These are phyloP conservation scores for Scaptomyza polygonia DNA, from an alignment of 2,888 invertebrate species.

Conservation along the genomic window DNA sequence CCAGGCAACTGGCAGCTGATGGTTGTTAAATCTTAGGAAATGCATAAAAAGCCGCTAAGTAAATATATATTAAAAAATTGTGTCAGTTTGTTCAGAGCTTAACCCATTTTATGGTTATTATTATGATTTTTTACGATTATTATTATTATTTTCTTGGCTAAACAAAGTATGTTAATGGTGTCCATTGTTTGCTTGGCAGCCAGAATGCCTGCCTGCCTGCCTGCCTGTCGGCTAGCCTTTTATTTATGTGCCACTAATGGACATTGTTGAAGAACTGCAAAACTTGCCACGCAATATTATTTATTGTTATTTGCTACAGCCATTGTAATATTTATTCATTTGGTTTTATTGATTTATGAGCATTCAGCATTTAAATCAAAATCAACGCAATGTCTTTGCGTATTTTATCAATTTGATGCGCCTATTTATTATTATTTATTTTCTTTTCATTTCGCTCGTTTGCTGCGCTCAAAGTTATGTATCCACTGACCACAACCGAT, in stretches of 20 bases:
- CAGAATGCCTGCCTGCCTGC: constrained; percentile 13
- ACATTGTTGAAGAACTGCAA: constrained; percentile 56
- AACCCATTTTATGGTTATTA: constrained; percentile 67
- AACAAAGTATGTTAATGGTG: constrained; percentile 72
- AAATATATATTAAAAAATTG: constrained; percentile 73
- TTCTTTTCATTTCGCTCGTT: constrained; percentile 44
- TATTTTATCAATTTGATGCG: constrained; percentile 77
- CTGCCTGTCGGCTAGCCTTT: constrained; percentile 34
- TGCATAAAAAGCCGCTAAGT: constrained; percentile 69
- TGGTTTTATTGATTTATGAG: constrained; percentile 71
- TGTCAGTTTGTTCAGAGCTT: constrained; percentile 55
- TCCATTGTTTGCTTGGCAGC: constrained; percentile 26
- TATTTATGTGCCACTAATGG: constrained; percentile 74
- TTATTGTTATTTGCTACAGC: constrained; percentile 55
- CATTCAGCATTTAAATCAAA: constrained; percentile 67
- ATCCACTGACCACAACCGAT: constrained; percentile 71
- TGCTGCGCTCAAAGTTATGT: constrained; percentile 56
- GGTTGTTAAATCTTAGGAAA: constrained; percentile 64
- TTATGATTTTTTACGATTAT: constrained; percentile 47
- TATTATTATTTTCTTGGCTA: constrained; percentile 62
- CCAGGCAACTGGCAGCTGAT: constrained; percentile 16
- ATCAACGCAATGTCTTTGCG: constrained; percentile 58
- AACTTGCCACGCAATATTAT: constrained; percentile 64
- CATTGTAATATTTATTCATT: constrained; percentile 72
- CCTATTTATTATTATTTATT: constrained; percentile 73